A percentile compares a stretch with the other conserved stretches of the same genome.
These are phyloP conservation scores for Pocillopora verrucosa DNA, from an alignment of 64 coral and sea anemone genomes.

Conservation along the genomic window DNA sequence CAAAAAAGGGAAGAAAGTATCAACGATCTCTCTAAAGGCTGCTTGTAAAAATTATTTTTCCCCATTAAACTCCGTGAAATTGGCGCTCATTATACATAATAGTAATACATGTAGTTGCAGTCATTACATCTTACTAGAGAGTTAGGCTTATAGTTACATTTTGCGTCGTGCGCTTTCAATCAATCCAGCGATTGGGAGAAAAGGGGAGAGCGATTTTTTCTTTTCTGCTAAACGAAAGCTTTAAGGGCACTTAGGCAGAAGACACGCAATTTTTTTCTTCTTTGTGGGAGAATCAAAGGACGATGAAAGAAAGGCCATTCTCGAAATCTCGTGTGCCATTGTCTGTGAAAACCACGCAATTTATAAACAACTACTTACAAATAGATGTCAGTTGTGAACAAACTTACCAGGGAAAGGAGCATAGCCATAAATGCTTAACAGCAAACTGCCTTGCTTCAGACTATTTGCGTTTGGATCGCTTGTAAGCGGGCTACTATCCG, in stretches of 20 bases:
- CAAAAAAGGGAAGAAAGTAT: neutral
- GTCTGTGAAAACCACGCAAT: neutral
- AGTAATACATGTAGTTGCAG: too few relatives aligned
- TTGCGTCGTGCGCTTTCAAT: too few relatives aligned
- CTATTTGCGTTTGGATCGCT: neutral
- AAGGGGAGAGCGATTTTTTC: neutral
- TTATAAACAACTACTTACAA: neutral
- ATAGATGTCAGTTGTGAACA: neutral
- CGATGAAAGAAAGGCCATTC: neutral
- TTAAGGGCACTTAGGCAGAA: too few relatives aligned
- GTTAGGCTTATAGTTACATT: too few relatives aligned
- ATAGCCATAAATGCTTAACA: constrained; percentile 37
- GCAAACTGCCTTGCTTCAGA: constrained; percentile 1
- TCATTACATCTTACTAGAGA: too few relatives aligned
- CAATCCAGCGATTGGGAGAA: too few relatives aligned
- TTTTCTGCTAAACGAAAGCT: neutral
- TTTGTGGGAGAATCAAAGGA: neutral
- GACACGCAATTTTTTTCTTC: neutral
- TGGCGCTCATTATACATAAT: too few relatives aligned
- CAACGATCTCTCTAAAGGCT: too few relatives aligned
- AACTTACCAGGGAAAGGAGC: constrained; percentile 19
- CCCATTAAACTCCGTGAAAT: too few relatives aligned
- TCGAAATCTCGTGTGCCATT: neutral
- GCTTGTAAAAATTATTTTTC: too few relatives aligned
- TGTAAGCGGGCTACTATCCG: neutral